Base-by-base conservation (phyloP, 2,888 invertebrate genomes). In the Lordiphosa fenestrarum region DNA sequence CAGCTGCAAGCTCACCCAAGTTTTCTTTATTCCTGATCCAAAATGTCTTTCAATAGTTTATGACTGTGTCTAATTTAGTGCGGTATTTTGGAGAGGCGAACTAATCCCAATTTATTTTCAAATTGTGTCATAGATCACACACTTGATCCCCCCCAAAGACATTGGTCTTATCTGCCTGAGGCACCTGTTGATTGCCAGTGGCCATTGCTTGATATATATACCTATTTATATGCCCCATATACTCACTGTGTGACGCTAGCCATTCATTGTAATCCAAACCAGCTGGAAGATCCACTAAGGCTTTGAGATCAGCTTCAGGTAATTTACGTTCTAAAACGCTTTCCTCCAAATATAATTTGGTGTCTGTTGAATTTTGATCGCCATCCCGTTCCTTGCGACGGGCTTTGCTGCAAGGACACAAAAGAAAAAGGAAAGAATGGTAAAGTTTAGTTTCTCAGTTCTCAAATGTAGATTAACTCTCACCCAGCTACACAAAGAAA, bases 251-350 rank as follows among this genome's bases (percentile, higher is more conserved):
- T 73, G 98, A 98, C 77, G 99, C 99, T 87, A 99, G 94, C 99
- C 99, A 99, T 93, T 99, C 99, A 91, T 98, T 98, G 91, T 96
- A 96, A 91, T 98, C 98, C 90, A 99, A 93, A 72, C 98, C 98
- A 78, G 94, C 94, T 84, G 99, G 99, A 90, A 98, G 92, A 90
- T 96, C 95, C 76, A 98, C 97, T 89, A 99, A 93, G 91, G 96
- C 94, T 90, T 95, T 94, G 92, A 99, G 93, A 92, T 98, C 97
- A 89, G 96, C 93, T 91, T 98, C 97, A 85, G 96, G 95, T 90
- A 98, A 92, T 91, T 96, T 96, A 90, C 96, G 93, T 92, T 98
- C 97, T 89, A 97, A 93, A 88, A 97, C 95, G 89, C 96, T 95
- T 90, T 97, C 96, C 92, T 98, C 97, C 91, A 98, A 93, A 92